Evolutionary conservation across 2,888 invertebrate genomes (phyloP).

Genomic region (Torymus tubicola): DNA sequence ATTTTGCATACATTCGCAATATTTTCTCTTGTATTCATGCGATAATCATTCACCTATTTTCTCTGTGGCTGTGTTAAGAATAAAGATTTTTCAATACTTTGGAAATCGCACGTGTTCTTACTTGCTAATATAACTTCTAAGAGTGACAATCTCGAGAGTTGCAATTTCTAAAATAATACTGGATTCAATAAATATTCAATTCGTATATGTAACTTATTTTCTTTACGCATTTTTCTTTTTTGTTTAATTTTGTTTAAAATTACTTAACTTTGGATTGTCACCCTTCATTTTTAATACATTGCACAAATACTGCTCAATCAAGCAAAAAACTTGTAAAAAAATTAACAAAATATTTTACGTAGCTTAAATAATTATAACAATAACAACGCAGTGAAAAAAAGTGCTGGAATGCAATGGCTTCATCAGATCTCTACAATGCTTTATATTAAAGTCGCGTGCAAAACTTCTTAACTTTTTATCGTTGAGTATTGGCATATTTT

Average conservation of each 20-base stretch:
- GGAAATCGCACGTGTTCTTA: slow-evolving; percentile 28
- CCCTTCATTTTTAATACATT: slow-evolving; percentile 38
- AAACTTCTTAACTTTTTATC: slow-evolving; percentile 21
- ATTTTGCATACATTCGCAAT: slow-evolving; percentile 31
- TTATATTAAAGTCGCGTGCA: slow-evolving; percentile 34
- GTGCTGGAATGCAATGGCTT: slow-evolving; percentile 39
- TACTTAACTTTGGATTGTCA: slow-evolving; percentile 17
- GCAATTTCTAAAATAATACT: background rate
- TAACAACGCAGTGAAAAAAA: slow-evolving; percentile 12
- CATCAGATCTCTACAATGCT: slow-evolving; percentile 12
- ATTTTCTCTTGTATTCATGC: slow-evolving; percentile 37
- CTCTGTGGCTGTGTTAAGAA: slow-evolving; percentile 55
- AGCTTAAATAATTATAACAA: slow-evolving; percentile 28
- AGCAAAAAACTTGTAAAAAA: slow-evolving; percentile 38
- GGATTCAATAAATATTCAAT: too few species aligned
- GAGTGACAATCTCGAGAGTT: background rate
- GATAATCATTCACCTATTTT: slow-evolving; percentile 49
- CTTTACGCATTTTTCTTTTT: background rate
- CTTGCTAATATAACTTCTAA: slow-evolving; percentile 24
- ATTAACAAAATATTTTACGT: slow-evolving; percentile 27
- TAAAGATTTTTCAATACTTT: slow-evolving; percentile 57
- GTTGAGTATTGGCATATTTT: slow-evolving; percentile 31
- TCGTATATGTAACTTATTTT: too few species aligned
- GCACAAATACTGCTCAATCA: slow-evolving; percentile 49
- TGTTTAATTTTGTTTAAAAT: slow-evolving; percentile 20